Conservation (phyloP, 1,140 invertebrate genomes). For the Muscidifurax raptorellus region DNA sequence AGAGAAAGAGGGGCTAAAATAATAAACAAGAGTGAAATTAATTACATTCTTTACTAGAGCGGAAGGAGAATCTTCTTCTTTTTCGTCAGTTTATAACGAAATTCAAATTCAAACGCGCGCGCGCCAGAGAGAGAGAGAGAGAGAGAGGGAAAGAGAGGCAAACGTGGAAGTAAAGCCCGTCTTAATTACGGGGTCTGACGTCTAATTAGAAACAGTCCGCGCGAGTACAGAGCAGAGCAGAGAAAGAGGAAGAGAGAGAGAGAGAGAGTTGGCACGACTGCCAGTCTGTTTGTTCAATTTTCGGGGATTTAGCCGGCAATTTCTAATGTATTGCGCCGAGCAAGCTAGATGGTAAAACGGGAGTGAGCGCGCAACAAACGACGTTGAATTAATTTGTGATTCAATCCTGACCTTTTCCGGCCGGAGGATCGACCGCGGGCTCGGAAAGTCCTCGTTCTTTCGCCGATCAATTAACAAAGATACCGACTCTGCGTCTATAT, state of each 20-base stretch:
- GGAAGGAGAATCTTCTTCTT: constrained; percentile 19
- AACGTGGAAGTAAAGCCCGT: constrained; percentile 59
- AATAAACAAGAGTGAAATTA: constrained; percentile 49
- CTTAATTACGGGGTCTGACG: constrained; percentile 63
- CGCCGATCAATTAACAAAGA: background rate
- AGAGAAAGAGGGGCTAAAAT: constrained; percentile 24
- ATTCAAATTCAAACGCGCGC: constrained; percentile 50
- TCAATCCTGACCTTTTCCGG: constrained; percentile 7
- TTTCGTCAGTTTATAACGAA: constrained; percentile 33
- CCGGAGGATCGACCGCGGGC: background rate
- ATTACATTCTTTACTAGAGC: constrained; percentile 43
- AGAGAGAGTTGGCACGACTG: constrained; percentile 53
- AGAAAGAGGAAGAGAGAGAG: background rate
- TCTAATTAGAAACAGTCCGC: constrained; percentile 63
- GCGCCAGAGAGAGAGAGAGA: constrained; percentile 21
- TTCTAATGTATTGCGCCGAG: constrained; percentile 46
- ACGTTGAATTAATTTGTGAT: constrained; percentile 45
- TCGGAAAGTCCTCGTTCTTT: background rate
- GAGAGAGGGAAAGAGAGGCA: constrained; percentile 33
- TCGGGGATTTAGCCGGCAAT: constrained; percentile 54
- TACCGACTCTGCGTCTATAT: too few relatives aligned
- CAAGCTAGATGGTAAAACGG: background rate
- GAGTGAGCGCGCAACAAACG: constrained; percentile 10
- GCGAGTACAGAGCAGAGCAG: background rate
- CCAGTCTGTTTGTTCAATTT: constrained; percentile 57